phyloP scores from a whole-genome alignment of 2,113 vertebrate genomes.

The Mormyrus lacerda region DNA sequence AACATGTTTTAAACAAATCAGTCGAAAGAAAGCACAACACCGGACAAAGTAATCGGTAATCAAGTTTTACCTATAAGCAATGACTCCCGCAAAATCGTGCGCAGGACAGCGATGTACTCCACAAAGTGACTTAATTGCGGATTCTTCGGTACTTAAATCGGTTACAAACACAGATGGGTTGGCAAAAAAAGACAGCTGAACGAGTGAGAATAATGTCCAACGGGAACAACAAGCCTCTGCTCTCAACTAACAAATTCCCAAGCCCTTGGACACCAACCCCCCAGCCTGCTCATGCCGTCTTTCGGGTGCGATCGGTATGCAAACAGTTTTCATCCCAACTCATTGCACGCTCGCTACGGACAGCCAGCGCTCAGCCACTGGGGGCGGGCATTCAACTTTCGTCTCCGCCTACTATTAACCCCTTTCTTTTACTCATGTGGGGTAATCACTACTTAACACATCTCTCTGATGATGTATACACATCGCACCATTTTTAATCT shows the following conservation, averaged over 20 bases:
- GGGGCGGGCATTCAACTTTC: constrained; percentile 44
- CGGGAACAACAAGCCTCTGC: constrained; percentile 10
- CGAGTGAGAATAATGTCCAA: constrained; percentile 2
- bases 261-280: constrained; percentile 34
- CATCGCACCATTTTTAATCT: neutral
- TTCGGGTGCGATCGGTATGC: constrained; percentile 36
- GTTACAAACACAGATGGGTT: neutral
- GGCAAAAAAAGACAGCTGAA: neutral
- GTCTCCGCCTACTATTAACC: constrained; percentile 37
- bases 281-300: constrained; percentile 37
- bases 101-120: neutral
- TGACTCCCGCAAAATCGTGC: neutral
- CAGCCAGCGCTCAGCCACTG: constrained; percentile 34
- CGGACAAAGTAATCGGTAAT: neutral
- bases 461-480: neutral
- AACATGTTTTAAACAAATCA: neutral
- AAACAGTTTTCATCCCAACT: constrained; percentile 45
- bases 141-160: neutral
- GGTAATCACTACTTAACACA: neutral
- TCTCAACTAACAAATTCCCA: constrained; percentile 47
- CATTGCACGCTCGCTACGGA: constrained; percentile 28
- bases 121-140: neutral
- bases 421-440: neutral
- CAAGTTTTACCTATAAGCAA: constrained; percentile 11
- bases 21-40: neutral